Evolutionary conservation across 2,888 invertebrate genomes (phyloP).

Genomic region (Scaeva pyrastri): DNA sequence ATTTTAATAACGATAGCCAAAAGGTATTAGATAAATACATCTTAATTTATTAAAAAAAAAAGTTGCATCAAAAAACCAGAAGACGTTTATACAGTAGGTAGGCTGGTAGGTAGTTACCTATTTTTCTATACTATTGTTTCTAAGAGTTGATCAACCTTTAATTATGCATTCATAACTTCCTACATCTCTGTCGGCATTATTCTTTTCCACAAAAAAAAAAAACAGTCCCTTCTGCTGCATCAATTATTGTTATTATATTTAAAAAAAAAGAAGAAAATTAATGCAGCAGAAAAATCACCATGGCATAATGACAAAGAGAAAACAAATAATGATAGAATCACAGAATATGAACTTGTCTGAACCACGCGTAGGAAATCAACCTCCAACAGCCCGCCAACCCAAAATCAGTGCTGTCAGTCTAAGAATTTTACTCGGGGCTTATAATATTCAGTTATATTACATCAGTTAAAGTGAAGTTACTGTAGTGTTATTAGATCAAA

Average conservation of each 20-base stretch:
- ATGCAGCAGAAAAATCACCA: conserved; percentile 49
- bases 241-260: conserved; percentile 19
- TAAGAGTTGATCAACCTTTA: conserved; percentile 34
- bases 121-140: conserved; percentile 3
- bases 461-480: too few relatives aligned
- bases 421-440: too few relatives aligned
- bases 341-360: conserved; percentile 63
- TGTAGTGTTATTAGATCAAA: too few relatives aligned
- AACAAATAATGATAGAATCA: conserved; percentile 68
- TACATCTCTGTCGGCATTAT: conserved; percentile 31
- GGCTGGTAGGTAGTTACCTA: too few relatives aligned
- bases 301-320: conserved; percentile 51
- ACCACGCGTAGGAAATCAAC: conserved; percentile 48
- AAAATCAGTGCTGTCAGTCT: conserved; percentile 24
- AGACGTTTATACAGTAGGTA: neutral
- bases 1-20: neutral
- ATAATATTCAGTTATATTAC: too few relatives aligned
- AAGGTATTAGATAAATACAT: neutral
- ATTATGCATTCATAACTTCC: conserved; percentile 34
- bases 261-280: conserved; percentile 12
- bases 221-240: neutral
- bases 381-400: neutral
- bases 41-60: conserved; percentile 3
- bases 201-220: conserved; percentile 1
- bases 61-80: conserved; percentile 11